Evolutionary conservation across 2,113 vertebrate species (phyloP).

Genomic region (Tamias sibiricus): DNA sequence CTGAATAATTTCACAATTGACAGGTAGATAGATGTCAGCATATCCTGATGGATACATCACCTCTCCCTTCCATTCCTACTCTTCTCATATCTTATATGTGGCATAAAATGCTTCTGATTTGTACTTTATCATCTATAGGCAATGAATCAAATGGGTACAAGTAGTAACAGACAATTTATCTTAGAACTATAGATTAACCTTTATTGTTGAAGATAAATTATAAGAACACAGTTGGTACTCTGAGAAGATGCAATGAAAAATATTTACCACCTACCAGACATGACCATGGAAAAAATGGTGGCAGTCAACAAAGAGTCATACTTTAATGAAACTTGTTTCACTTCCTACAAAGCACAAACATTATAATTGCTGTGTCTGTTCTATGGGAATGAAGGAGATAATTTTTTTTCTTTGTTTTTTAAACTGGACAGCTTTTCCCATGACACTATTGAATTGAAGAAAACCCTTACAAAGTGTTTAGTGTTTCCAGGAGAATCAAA

Average conservation of each 20-base stretch:
- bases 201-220: background rate
- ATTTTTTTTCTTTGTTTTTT: background rate
- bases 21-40: background rate
- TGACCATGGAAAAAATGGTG: background rate
- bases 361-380: background rate
- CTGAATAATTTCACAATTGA: background rate
- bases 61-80: background rate
- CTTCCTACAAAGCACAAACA: background rate
- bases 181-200: background rate
- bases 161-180: background rate
- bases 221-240: background rate
- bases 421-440: background rate
- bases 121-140: background rate
- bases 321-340: background rate
- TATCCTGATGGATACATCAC: background rate
- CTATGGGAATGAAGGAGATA: background rate
- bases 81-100: background rate
- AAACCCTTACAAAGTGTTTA: background rate
- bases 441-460: background rate
- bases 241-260: background rate
- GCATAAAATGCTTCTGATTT: background rate
- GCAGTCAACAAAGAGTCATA: background rate
- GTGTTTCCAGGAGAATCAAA: constrained; percentile 37
- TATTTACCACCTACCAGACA: background rate
- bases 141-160: background rate